Conservation (phyloP, 1,140 invertebrate species). For the Drosophila miranda region DNA sequence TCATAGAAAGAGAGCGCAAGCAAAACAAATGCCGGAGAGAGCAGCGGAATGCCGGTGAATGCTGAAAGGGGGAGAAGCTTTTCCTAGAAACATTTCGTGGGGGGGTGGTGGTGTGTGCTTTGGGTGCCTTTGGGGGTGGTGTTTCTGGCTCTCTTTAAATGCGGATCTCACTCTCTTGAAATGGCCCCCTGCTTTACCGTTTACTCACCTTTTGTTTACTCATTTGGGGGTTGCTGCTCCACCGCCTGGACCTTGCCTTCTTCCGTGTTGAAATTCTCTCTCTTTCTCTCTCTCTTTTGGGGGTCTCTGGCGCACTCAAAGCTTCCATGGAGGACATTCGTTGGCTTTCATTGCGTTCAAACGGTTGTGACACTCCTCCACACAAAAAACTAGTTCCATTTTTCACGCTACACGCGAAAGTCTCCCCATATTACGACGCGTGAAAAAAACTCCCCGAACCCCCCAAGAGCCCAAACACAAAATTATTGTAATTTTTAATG, state of each 20-base stretch:
- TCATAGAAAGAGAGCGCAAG: constrained; percentile 13
- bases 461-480: not conserved
- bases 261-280: constrained; percentile 67
- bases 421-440: constrained; percentile 54
- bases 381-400: constrained; percentile 18
- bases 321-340: constrained; percentile 68
- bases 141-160: constrained; percentile 17
- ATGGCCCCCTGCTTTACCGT: not conserved
- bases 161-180: not conserved
- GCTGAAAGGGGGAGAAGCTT: constrained; percentile 23
- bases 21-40: constrained; percentile 58
- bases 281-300: constrained; percentile 5
- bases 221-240: constrained; percentile 60
- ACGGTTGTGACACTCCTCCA: constrained; percentile 74
- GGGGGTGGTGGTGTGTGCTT: too few relatives aligned
- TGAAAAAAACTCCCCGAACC: constrained; percentile 39
- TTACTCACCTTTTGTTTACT: constrained; percentile 48
- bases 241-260: constrained; percentile 12
- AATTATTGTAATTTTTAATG: constrained; percentile 31
- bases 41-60: constrained; percentile 58
- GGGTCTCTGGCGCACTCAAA: constrained; percentile 35
- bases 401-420: constrained; percentile 19
- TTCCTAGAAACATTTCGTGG: not conserved
- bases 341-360: constrained; percentile 71
- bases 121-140: constrained; percentile 49